phyloP scores from a whole-genome alignment of 2,113 vertebrate species.

The Nannospalax galili region DNA sequence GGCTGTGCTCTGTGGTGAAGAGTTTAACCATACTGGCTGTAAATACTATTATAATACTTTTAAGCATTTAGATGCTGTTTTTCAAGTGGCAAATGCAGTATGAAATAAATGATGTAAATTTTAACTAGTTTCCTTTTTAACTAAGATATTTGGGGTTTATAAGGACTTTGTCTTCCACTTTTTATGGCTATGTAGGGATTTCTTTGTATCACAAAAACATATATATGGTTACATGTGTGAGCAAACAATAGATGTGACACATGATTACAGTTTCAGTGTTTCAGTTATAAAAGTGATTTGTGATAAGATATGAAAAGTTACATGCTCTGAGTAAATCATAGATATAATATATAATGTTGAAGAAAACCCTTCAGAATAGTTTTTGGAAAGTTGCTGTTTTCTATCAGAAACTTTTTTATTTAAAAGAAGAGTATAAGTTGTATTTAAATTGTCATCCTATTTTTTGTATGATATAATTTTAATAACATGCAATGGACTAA shows the following conservation, averaged over 20 bases:
- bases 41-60: slow-evolving; percentile 5
- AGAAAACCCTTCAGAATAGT: slow-evolving; percentile 18
- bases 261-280: slow-evolving; percentile 8
- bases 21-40: not conserved
- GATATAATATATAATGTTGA: slow-evolving; percentile 3
- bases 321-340: slow-evolving; percentile 22
- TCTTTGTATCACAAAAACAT: not conserved
- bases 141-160: not conserved
- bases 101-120: slow-evolving; percentile 9
- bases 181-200: not conserved
- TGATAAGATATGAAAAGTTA: slow-evolving; percentile 8
- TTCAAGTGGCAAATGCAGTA: slow-evolving; percentile 33
- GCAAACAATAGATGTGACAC: not conserved
- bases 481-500: not conserved
- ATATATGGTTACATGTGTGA: not conserved
- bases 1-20: not conserved
- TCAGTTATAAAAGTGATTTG: not conserved
- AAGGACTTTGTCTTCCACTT: not conserved
- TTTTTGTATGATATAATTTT: not conserved
- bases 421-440: not conserved
- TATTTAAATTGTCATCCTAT: not conserved
- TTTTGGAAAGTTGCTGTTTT: slow-evolving; percentile 34
- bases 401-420: not conserved
- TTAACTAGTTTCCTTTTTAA: not conserved
- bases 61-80: not conserved